Base-by-base conservation (phyloP, 1,140 invertebrate genomes). In the Holotrichia oblita region DNA sequence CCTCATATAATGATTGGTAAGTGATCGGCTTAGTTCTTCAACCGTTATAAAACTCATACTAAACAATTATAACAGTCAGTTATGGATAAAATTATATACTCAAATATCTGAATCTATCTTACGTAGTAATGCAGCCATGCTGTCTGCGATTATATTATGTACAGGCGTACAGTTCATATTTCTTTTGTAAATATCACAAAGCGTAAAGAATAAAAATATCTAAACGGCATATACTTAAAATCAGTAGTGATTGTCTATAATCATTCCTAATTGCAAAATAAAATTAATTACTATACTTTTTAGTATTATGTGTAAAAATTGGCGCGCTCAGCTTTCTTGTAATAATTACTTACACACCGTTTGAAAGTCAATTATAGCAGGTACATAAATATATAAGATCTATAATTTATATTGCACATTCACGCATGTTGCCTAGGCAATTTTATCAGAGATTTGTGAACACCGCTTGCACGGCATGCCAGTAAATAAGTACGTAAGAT, bases 341-440 rank as follows among this genome's bases (percentile, higher is more conserved):
- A 22, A 69, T 69, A 69, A 69, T 69, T 69, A 69, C 61, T 69
- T 27, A 69, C 61, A 69, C 61, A 22, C 22, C 27, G 22, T 69
- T 69, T 69, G 61, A 69, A 69, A 69, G 61, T 69, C 22, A 69
- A 69, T 69, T 69, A 69, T 69, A 69, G 12, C 61, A 69, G 61
- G 61, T 69, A 69, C 61, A 69, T 69, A 69, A 69, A 69, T 69
- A 69, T 20, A 22, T 69, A 34, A 69, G 61, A 8, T 20, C 12
- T 24, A 69, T 69, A 69, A 69, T 69, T 69, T 69, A 69, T 69
- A 69, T 69, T 69, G 61, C 61, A 69, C 22, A 69, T 69, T 22
- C 61, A 69, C 61, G 61, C 61, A 69, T 14, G 61, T 69, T 69
- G 22, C 61, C 27, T 69, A 69, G 10, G 61, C 61, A 69, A 69